Evolutionary conservation across 2,113 vertebrate genomes (phyloP).

Genomic region (Apaloderma vittatum): DNA sequence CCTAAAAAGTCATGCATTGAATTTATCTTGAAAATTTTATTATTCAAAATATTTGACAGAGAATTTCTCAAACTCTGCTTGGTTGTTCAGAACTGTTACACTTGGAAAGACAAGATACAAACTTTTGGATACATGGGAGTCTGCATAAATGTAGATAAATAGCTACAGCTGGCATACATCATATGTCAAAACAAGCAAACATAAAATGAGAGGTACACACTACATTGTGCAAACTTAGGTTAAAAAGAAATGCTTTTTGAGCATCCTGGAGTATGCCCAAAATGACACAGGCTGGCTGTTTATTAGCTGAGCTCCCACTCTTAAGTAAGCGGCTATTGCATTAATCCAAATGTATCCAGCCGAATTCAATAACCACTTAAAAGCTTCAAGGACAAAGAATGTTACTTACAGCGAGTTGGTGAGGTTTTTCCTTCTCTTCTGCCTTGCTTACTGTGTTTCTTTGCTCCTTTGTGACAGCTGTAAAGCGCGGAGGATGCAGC

Average conservation of each 20-base stretch:
- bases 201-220: neutral
- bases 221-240: neutral
- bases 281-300: neutral
- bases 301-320: neutral
- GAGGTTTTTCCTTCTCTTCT: neutral
- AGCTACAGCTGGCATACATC: neutral
- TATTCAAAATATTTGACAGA: neutral
- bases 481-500: slow-evolving; percentile 61
- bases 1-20: neutral
- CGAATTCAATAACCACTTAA: neutral
- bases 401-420: slow-evolving; percentile 75
- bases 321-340: neutral
- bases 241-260: neutral
- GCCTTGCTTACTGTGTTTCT: slow-evolving; percentile 22
- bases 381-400: slow-evolving; percentile 39
- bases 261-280: neutral
- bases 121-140: neutral
- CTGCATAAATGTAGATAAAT: neutral
- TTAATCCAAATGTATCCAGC: neutral
- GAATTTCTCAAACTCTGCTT: neutral
- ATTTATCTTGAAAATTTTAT: neutral
- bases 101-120: neutral
- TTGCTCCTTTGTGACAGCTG: slow-evolving; percentile 70
- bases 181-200: neutral
- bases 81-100: neutral